Evolutionary conservation across 2,797 vertebrate genomes (phyloP).

Genomic region (Lagodon rhomboides): DNA sequence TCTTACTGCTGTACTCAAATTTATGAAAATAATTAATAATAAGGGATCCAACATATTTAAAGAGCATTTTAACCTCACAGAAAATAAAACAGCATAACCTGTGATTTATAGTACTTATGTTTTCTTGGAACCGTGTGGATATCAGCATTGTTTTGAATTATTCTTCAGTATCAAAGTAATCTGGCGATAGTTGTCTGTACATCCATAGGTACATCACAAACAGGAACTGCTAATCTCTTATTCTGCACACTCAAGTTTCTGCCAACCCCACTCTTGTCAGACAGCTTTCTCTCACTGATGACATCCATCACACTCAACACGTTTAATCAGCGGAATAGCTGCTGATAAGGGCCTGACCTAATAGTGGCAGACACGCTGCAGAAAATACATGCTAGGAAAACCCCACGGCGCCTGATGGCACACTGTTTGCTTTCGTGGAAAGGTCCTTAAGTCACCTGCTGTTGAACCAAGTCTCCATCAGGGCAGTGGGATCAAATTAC

Average conservation of each 20-base stretch:
- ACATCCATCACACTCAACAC: slow-evolving; percentile 12
- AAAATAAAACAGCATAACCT: too few relatives aligned
- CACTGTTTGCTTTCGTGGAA: slow-evolving; percentile 9
- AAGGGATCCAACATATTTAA: too few relatives aligned
- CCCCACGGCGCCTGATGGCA: background rate
- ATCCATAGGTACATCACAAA: too few relatives aligned
- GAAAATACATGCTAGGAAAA: slow-evolving; percentile 30
- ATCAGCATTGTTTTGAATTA: too few relatives aligned
- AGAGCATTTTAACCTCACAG: too few relatives aligned
- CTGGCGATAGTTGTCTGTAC: too few relatives aligned
- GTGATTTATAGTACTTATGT: too few relatives aligned
- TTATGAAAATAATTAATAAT: too few relatives aligned
- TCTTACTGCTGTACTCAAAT: too few relatives aligned
- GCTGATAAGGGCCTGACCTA: slow-evolving; percentile 19
- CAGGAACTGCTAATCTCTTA: background rate
- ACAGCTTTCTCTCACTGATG: slow-evolving; percentile 21
- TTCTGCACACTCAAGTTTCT: background rate
- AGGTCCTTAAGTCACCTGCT: background rate
- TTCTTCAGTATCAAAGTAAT: too few relatives aligned
- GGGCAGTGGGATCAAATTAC: slow-evolving; percentile 1
- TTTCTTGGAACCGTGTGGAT: too few relatives aligned
- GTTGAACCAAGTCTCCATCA: slow-evolving; percentile 8
- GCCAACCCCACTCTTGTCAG: background rate
- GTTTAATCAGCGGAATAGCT: slow-evolving; percentile 33
- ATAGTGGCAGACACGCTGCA: background rate